Percentiles rank a stretch among this genome's conserved stretches.
phyloP scores from a whole-genome alignment of 1,140 invertebrate species.

The Trichonephila inaurata region DNA sequence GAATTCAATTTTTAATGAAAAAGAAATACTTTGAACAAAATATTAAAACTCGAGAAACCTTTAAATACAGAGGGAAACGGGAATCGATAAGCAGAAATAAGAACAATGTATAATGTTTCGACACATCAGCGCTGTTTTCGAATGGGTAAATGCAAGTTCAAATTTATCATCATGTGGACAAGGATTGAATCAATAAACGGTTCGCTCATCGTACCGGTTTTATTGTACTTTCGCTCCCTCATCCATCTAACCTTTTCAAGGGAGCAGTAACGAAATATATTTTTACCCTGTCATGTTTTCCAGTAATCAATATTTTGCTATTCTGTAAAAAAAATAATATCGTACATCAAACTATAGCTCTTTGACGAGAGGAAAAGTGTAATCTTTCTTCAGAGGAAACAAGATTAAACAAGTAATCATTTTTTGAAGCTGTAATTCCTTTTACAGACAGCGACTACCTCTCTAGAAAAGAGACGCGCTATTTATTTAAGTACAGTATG shows the following conservation, averaged over 20 bases:
- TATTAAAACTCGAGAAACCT: background rate
- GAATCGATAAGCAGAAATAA: background rate
- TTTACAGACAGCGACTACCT: background rate
- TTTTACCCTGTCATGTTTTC: background rate
- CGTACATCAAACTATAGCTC: background rate
- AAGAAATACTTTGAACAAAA: background rate
- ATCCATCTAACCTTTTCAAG: conserved; percentile 4
- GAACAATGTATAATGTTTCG: background rate
- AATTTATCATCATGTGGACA: background rate
- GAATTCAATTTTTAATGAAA: background rate
- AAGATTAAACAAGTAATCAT: background rate
- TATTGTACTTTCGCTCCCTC: background rate
- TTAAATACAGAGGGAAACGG: background rate
- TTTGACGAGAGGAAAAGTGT: background rate
- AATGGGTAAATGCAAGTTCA: background rate
- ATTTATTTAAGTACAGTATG: background rate
- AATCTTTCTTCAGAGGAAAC: background rate
- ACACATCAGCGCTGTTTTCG: background rate
- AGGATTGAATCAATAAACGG: background rate
- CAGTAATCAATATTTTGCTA: conserved; percentile 3
- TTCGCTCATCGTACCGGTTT: background rate
- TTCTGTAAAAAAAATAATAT: background rate
- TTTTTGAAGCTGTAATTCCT: background rate
- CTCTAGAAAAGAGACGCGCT: background rate
- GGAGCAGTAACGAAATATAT: background rate